Conservation (phyloP, 2,113 vertebrate species). For the Cheirogaleus medius region DNA sequence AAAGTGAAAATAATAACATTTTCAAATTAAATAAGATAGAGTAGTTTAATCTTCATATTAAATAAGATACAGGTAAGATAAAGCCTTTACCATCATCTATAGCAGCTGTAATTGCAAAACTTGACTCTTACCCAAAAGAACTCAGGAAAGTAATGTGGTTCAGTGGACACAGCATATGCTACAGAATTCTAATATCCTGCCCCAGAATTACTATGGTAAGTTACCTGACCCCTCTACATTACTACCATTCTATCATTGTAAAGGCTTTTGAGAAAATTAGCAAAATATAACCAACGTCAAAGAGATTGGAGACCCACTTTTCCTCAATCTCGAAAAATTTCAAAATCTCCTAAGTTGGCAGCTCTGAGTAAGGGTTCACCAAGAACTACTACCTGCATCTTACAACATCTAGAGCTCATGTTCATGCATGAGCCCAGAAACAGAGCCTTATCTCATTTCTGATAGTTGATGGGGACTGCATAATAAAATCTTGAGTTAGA, state of each 20-base stretch:
- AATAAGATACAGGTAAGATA: neutral
- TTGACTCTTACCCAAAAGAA: neutral
- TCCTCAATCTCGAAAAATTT: neutral
- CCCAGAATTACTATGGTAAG: neutral
- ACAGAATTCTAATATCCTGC: neutral
- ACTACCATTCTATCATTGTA: neutral
- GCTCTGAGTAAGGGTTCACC: neutral
- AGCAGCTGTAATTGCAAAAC: neutral
- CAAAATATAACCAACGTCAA: neutral
- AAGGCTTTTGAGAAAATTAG: slow-evolving; percentile 18
- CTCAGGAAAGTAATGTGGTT: neutral
- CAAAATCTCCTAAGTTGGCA: neutral
- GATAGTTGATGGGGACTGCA: neutral
- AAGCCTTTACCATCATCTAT: neutral
- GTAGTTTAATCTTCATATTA: neutral
- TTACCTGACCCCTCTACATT: neutral
- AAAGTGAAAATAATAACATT: neutral
- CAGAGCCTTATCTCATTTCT: neutral
- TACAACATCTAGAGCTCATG: neutral
- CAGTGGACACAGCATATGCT: neutral
- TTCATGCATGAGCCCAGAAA: neutral
- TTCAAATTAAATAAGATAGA: neutral
- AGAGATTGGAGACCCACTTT: neutral
- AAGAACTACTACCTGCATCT: neutral
- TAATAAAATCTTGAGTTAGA: neutral